phyloP scores from a whole-genome alignment of 2,797 vertebrate genomes.

The Premnoplex brunnescens region DNA sequence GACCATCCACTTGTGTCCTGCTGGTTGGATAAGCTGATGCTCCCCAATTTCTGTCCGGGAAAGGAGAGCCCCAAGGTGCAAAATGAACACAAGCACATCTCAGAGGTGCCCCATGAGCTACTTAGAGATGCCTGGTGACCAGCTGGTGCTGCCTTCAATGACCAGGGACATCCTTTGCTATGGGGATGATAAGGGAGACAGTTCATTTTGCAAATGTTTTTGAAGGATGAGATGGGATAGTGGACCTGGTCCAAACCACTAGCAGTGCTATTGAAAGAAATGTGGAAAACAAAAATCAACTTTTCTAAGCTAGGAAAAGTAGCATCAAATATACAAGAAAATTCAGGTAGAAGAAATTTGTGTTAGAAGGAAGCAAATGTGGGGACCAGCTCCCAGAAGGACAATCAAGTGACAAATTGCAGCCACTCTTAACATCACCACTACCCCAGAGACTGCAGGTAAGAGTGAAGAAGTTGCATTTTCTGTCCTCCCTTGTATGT shows the following conservation, averaged over 20 bases:
- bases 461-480: not conserved
- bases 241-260: not conserved
- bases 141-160: not conserved
- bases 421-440: not conserved
- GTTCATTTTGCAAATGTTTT: not conserved
- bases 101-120: rapidly evolving
- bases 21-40: not conserved
- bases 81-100: not conserved
- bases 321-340: not conserved
- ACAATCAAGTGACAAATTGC: not conserved
- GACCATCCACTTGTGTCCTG: not conserved
- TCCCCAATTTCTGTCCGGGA: not conserved
- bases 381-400: not conserved
- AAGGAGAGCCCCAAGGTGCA: not conserved
- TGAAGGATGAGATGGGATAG: not conserved
- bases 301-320: not conserved
- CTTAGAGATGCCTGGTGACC: not conserved
- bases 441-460: not conserved
- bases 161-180: not conserved
- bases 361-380: not conserved
- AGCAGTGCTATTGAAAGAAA: not conserved
- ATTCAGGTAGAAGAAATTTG: not conserved
- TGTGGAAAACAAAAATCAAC: rapidly evolving
- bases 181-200: not conserved
- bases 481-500: not conserved